phyloP scores from a whole-genome alignment of 2,797 vertebrate species.

The Saguinus oedipus region DNA sequence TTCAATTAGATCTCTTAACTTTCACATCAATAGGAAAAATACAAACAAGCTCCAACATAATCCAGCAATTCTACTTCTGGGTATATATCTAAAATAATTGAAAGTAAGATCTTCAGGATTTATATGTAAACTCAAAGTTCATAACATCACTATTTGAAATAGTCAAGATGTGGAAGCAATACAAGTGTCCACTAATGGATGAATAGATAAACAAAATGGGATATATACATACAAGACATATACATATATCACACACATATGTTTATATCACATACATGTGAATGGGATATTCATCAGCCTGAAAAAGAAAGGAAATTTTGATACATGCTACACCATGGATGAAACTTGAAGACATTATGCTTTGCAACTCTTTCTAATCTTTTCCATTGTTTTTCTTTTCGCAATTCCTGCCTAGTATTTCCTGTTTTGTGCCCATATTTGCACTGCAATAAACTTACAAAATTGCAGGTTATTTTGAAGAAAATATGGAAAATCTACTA shows the following conservation, averaged over 20 bases:
- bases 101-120: not conserved
- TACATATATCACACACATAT: not conserved
- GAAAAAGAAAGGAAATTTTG: slow-evolving; percentile 12
- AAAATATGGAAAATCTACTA: slow-evolving; percentile 33
- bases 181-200: not conserved
- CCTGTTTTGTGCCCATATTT: slow-evolving; percentile 4
- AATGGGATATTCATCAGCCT: not conserved
- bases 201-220: not conserved
- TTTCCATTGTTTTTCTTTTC: slow-evolving; percentile 13
- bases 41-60: not conserved
- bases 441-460: not conserved
- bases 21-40: not conserved
- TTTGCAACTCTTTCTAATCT: not conserved
- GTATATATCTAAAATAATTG: not conserved
- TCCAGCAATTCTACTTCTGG: not conserved
- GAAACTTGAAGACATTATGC: not conserved
- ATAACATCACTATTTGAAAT: not conserved
- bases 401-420: slow-evolving; percentile 6
- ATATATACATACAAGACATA: not conserved
- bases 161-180: not conserved
- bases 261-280: not conserved
- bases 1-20: not conserved
- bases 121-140: not conserved
- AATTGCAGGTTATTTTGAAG: not conserved
- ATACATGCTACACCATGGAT: not conserved